Conservation (phyloP, 2,888 invertebrate genomes). For the Pristionchus exspectatus region DNA sequence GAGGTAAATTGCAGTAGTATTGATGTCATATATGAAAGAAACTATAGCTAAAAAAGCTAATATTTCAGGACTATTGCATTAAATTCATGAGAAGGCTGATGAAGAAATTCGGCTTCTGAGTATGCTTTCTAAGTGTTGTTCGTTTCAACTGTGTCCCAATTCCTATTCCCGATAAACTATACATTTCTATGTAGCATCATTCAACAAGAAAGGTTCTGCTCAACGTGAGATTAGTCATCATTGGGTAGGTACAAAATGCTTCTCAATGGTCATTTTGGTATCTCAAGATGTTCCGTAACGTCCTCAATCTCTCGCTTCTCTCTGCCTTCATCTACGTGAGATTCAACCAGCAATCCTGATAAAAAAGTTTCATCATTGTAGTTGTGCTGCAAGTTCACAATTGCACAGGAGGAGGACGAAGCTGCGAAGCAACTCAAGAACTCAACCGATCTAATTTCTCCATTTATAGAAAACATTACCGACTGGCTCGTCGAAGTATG, state of each 20-base stretch:
- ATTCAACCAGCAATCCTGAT: background rate
- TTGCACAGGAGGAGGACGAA: background rate
- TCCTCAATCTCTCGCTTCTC: background rate
- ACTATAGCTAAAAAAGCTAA: too few relatives aligned
- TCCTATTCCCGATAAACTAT: background rate
- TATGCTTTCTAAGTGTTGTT: background rate
- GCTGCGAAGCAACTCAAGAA: background rate
- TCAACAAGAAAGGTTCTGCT: background rate
- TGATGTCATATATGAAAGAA: too few relatives aligned
- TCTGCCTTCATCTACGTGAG: background rate
- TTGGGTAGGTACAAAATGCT: background rate
- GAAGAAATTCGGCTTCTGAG: constrained; percentile 34
- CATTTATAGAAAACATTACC: background rate
- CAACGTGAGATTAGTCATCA: background rate
- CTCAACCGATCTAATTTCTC: background rate
- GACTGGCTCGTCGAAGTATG: background rate
- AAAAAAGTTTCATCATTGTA: background rate
- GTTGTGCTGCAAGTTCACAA: background rate
- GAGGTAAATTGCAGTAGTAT: background rate
- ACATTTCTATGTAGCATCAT: background rate
- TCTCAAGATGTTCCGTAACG: background rate
- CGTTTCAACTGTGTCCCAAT: background rate
- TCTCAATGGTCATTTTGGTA: background rate
- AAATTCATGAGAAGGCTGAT: background rate
- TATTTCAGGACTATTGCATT: background rate